phyloP scores from a whole-genome alignment of 2,113 vertebrate genomes.

The Salvator merianae region DNA sequence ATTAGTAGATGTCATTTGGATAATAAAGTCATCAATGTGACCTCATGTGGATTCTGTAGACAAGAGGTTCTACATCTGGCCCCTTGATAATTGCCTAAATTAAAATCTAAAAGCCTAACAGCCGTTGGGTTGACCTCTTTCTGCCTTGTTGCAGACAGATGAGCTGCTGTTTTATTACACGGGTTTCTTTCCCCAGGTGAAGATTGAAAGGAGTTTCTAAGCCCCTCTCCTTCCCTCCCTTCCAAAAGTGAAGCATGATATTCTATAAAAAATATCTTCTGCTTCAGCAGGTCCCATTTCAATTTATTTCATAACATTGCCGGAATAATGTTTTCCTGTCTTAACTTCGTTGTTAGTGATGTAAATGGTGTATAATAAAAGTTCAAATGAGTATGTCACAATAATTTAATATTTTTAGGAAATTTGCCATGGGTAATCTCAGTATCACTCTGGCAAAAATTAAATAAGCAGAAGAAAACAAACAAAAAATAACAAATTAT shows the following conservation, averaged over 20 bases:
- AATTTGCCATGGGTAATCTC: conserved; percentile 77
- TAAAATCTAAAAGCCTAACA: conserved; percentile 84
- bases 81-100: conserved; percentile 82
- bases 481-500: conserved; percentile 55
- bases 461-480: conserved; percentile 79
- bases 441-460: conserved; percentile 64
- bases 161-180: conserved; percentile 77
- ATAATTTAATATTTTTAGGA: conserved; percentile 71
- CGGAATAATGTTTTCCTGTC: conserved; percentile 47
- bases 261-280: conserved; percentile 59
- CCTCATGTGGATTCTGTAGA: conserved; percentile 77
- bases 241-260: conserved; percentile 15
- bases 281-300: conserved; percentile 68
- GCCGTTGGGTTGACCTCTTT: conserved; percentile 77
- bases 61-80: conserved; percentile 80
- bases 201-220: conserved; percentile 66
- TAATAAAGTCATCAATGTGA: conserved; percentile 83
- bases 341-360: conserved; percentile 70
- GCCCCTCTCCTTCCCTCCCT: conserved; percentile 54
- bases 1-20: conserved; percentile 69
- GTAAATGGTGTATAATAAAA: conserved; percentile 47
- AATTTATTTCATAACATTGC: conserved; percentile 59
- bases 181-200: conserved; percentile 75
- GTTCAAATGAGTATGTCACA: background rate
- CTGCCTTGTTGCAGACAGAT: conserved; percentile 78